phyloP scores from a whole-genome alignment of 2,888 invertebrate genomes.

The Pimpla rufipes region DNA sequence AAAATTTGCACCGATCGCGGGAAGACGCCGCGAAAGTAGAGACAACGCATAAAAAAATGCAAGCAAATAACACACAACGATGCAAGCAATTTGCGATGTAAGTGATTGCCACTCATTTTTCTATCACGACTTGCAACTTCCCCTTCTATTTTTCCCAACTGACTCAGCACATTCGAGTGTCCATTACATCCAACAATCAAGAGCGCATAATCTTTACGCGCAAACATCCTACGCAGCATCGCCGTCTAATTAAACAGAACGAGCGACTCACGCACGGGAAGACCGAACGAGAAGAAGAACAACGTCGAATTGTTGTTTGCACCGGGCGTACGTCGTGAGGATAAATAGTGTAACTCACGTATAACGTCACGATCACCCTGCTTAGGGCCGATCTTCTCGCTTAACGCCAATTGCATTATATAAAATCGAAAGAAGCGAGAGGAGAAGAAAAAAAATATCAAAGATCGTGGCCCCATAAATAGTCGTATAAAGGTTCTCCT shows the following conservation, averaged over 20 bases:
- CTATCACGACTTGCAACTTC: neutral
- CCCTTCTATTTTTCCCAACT: neutral
- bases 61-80: neutral
- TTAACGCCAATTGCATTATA: slow-evolving; percentile 59
- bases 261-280: slow-evolving; percentile 27
- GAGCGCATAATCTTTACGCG: neutral
- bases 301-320: slow-evolving; percentile 36
- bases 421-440: slow-evolving; percentile 55
- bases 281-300: slow-evolving; percentile 50
- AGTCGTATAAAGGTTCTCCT: slow-evolving; percentile 68
- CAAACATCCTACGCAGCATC: neutral
- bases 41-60: neutral
- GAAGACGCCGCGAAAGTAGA: too few relatives aligned
- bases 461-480: slow-evolving; percentile 68
- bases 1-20: neutral
- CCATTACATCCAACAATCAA: neutral
- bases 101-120: neutral
- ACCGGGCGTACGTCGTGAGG: slow-evolving; percentile 7
- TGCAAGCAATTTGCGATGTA: too few relatives aligned
- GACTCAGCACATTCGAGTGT: neutral
- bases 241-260: neutral
- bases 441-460: slow-evolving; percentile 19
- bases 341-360: slow-evolving; percentile 53
- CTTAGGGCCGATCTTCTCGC: slow-evolving; percentile 30
- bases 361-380: slow-evolving; percentile 40